Conservation (phyloP, 2,797 vertebrate species). For the Moxostoma hubbsi region DNA sequence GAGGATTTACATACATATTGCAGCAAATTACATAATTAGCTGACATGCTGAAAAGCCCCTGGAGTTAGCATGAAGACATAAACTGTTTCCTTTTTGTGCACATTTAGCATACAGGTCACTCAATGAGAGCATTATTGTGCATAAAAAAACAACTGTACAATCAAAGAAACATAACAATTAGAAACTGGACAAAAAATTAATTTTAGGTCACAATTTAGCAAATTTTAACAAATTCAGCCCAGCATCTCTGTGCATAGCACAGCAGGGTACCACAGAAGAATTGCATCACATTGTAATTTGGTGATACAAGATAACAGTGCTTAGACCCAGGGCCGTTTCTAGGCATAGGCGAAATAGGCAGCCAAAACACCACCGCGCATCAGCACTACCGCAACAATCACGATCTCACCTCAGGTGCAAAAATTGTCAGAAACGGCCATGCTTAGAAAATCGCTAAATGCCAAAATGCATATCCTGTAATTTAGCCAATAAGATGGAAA, state of each 20-base stretch:
- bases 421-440: too few species aligned
- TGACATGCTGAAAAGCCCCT: slow-evolving; percentile 35
- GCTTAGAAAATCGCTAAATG: not conserved
- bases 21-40: slow-evolving; percentile 48
- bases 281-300: slow-evolving; percentile 30
- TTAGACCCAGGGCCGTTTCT: not conserved
- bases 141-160: not conserved
- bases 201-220: not conserved
- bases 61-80: slow-evolving; percentile 23
- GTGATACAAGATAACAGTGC: slow-evolving; percentile 32
- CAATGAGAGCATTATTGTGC: not conserved
- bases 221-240: not conserved
- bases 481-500: not conserved
- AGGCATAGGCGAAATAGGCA: too few species aligned
- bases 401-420: too few species aligned
- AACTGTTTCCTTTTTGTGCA: not conserved
- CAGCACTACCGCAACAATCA: too few species aligned
- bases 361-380: too few species aligned
- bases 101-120: not conserved
- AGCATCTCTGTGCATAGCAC: slow-evolving; percentile 1
- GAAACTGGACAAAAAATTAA: slow-evolving; percentile 2
- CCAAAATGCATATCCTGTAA: not conserved
- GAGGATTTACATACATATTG: slow-evolving; percentile 39
- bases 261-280: slow-evolving; percentile 12
- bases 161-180: not conserved